A percentile compares a stretch with the other conserved stretches of the same genome.
Conservation (phyloP, 2,888 invertebrate species). For the Isoperla grammatica region DNA sequence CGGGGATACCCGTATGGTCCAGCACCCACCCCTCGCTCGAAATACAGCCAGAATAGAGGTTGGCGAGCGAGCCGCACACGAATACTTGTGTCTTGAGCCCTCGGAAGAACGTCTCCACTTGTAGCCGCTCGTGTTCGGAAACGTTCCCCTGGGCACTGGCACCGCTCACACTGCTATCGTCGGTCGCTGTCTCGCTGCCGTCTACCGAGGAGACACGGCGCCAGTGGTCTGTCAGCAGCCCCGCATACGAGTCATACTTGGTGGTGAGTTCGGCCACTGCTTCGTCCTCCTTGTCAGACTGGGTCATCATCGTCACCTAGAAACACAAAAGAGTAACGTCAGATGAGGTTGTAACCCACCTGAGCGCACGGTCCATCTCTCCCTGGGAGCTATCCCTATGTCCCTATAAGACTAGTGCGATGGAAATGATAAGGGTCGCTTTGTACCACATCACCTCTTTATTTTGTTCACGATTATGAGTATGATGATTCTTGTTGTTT, state of each 20-base stretch:
- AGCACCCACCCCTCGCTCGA: constrained; percentile 59
- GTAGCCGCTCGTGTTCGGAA: constrained; percentile 58
- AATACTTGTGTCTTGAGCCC: constrained; percentile 73
- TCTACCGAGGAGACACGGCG: constrained; percentile 27
- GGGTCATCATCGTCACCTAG: too few relatives aligned
- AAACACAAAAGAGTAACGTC: too few relatives aligned
- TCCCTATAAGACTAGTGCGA: too few relatives aligned
- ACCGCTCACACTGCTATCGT: constrained; percentile 21
- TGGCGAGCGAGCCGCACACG: constrained; percentile 70
- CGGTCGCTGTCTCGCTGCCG: constrained; percentile 25
- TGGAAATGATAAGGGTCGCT: too few relatives aligned
- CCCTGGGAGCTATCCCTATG: not conserved
- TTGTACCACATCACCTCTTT: too few relatives aligned
- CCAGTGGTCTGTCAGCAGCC: constrained; percentile 19
- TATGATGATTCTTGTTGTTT: too few relatives aligned
- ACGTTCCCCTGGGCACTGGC: constrained; percentile 37
- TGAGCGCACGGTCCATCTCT: not conserved
- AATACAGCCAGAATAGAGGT: constrained; percentile 58
- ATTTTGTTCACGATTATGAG: too few relatives aligned
- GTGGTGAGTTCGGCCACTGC: constrained; percentile 25
- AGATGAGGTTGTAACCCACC: not conserved
- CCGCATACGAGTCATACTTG: constrained; percentile 30
- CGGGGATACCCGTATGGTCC: constrained; percentile 71
- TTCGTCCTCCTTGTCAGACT: constrained; percentile 19
- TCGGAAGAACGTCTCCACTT: constrained; percentile 67